Evolutionary conservation across 2,888 invertebrate genomes (phyloP), one percentile per base, ranked within the genome.

Genomic region (Tricholauxania praeusta): DNA sequence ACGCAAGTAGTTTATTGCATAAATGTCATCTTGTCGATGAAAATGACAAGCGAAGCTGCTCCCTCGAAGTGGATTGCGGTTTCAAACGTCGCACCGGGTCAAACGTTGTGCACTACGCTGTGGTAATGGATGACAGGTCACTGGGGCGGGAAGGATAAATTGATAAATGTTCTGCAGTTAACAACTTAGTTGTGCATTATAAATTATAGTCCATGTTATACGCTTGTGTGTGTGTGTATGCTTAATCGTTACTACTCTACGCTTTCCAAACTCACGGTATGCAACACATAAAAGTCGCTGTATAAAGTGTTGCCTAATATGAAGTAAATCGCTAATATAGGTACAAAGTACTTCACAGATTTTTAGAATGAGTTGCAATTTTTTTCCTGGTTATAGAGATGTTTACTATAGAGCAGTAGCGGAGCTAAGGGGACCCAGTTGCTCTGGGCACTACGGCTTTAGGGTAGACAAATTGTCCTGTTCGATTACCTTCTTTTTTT

Each of bases 1-100:
- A 70, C 70, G 70, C 63, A 70, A 70, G 63, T 53, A 63, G 63
- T 70, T 70, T 53, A 70, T 39, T 53, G 63, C n/a, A 70, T 53
- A 63, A 69, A 69, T 39, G 70, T 52, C 70, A 63, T 63, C 63
- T 53, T 62, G 70, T 63, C 62, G 70, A 52, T 47, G 70, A 49
- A 49, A 32, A 59, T 17, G 53, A 15, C 53, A 28, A 53, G 32
- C 22, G 65, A 28, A 47, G 48, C 17, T 32, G 49, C 53, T 66
- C 57, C 55, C n/a, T 52, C 49, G n/a, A 47, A 62, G 52, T 52
- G 62, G 60, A 49, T 62, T 70, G 69, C 19, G 62, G 69, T 70
- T 39, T n/a, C 19, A 66, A 49, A 22, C 17, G 32, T 14, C 48
- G 12, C 48, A 47, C 55, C 47, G 55, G 67, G 57, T 55, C 48